Conservation (phyloP, 2,113 vertebrate species). For the Colius striatus region DNA sequence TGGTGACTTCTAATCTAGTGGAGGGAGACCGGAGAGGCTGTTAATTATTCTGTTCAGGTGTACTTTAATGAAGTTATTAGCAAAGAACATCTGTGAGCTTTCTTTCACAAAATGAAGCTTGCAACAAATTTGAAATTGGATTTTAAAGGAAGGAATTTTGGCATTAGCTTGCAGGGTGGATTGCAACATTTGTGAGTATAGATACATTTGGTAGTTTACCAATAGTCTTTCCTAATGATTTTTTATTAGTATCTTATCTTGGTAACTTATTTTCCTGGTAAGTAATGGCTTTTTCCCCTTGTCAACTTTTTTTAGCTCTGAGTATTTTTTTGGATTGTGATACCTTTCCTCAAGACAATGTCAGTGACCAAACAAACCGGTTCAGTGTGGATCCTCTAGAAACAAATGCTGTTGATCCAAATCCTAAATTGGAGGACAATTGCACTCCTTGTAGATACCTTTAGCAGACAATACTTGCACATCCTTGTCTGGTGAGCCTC, state of each 20-base stretch:
- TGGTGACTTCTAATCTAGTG: neutral
- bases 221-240: neutral
- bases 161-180: neutral
- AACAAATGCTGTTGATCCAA: neutral
- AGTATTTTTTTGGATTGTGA: neutral
- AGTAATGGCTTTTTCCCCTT: neutral
- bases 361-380: neutral
- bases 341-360: neutral
- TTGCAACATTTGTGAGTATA: neutral
- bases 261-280: neutral
- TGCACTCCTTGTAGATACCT: rapidly evolving
- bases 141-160: neutral
- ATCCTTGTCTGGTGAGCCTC: neutral
- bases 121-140: neutral
- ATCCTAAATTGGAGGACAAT: neutral
- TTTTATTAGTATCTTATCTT: neutral
- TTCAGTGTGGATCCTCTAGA: neutral
- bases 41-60: slow-evolving; percentile 37
- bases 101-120: neutral
- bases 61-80: slow-evolving; percentile 8
- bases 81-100: neutral
- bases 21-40: neutral
- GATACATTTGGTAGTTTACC: neutral
- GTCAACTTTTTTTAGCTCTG: neutral
- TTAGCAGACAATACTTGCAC: neutral